Evolutionary conservation across 2,113 vertebrate species (phyloP), one percentile per base, ranked within the genome.

Genomic region (Chionis minor): DNA sequence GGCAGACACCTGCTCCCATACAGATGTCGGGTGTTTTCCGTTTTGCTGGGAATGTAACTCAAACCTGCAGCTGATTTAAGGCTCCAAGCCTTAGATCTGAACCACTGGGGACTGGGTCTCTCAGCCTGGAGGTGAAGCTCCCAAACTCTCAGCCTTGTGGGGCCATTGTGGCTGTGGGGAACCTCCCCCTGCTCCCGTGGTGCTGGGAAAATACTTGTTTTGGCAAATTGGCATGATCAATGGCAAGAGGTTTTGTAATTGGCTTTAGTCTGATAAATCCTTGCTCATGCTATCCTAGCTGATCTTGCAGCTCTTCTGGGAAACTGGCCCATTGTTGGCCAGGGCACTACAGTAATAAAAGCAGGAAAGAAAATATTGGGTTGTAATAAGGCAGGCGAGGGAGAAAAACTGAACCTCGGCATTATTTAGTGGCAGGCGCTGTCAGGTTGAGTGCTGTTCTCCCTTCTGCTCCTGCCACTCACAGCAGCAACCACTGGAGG

Each of bases 311-410:
- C 45, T 87, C n/a, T 66, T 4, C 12, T 5, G 11, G 72, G 35
- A 75, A 92, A 54, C 19, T 55, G 49, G n/a, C 21, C 18, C 27
- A 1, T 28, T 0, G 0, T 38, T 55, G 33, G 19, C 49, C 49
- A 66, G 49, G 21, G 11, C 20, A 28, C 42, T 83, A n/a, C 10
- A 38, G n/a, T 10, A 40, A 49, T 72, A 38, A 56, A 90, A 90
- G 42, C 5, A 80, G 45, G 28, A 82, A 38, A 70, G 59, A 62
- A 95, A 73, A 78, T 52, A 30, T 1, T 63, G 56, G 52, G 55
- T 45, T 74, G 55, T 71, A 81, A 20, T 61, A 44, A 67, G n/a
- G 56, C 38, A 77, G 30, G 18, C 0, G 14, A 81, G 73, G 82
- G 42, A 86, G 70, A 18, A 62, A 47, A 94, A 14, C 1, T 2